Base-by-base conservation (phyloP, 2,888 invertebrate species). In the Thera obeliscata region DNA sequence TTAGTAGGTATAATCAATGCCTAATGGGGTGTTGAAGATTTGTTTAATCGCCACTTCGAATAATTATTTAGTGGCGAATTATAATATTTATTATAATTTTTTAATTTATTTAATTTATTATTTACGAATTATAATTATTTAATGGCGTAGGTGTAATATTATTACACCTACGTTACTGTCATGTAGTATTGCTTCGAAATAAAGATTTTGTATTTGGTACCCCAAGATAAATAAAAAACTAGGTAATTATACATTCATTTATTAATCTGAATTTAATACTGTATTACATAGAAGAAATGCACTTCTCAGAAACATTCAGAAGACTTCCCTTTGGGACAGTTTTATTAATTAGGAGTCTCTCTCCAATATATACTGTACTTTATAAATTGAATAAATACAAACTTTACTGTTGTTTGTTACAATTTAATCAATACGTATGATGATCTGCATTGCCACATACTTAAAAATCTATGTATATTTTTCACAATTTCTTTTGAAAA, bases 261-360 rank as follows among this genome's bases (percentile, higher is more conserved):
- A 93, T 91, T 94, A 93, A 90, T 93, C 91, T 87, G 95, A 95
- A 95, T 95, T 95, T 96, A 96, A 96, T 96, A 96, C 96, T 96
- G 96, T 96, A 96, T 96, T 96, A 96, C 96, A 96, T 96, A 96
- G 96, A 96, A 96, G 96, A 96, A 96, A 96, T 96, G 96, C 96
- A 96, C 96, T 96, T 96, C 95, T 95, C 95, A 95, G 96, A 96
- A 96, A 96, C 96, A 96, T 96, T 96, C 96, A 96, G 96, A 96
- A 96, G 96, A 96, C 96, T 94, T 94, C 93, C 94, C 93, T 92
- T 91, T 88, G 93, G 94, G 93, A 93, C 91, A 92, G 88, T 89
- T 91, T 61, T 52, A 52, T 84, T 74, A 75, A 79, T 82, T 83
- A 78, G 88, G 89, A 89, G 87, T 81, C 80, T 84, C 83, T 86